These are phyloP conservation scores for Rhamphomyia laevipes DNA, from an alignment of 2,888 invertebrate species.

Conservation along the genomic window DNA sequence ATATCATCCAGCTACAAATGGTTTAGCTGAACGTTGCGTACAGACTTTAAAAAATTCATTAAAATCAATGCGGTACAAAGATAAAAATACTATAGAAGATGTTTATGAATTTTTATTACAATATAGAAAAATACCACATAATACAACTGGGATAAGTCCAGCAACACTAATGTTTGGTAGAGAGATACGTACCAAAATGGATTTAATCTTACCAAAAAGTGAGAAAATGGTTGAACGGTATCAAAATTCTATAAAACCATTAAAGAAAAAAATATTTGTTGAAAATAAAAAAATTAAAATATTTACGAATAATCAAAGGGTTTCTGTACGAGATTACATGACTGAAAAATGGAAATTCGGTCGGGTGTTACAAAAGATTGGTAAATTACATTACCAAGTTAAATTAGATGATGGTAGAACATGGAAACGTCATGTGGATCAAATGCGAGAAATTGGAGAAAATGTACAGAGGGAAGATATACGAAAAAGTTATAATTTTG, in stretches of 20 bases:
- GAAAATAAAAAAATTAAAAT: background rate
- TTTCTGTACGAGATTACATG: background rate
- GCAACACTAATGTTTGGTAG: constrained; percentile 16
- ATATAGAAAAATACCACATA: constrained; percentile 11
- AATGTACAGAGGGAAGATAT: background rate
- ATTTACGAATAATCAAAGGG: background rate
- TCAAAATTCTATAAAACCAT: background rate
- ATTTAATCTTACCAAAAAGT: constrained; percentile 10
- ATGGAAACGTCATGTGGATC: constrained; percentile 9
- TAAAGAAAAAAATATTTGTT: background rate
- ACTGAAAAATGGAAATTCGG: constrained; percentile 16
- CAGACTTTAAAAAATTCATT: constrained; percentile 16
- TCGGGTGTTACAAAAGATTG: constrained; percentile 10
- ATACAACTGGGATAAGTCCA: constrained; percentile 14
- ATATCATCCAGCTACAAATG: constrained; percentile 15
- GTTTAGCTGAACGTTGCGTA: constrained; percentile 17
- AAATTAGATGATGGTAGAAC: constrained; percentile 14
- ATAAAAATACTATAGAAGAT: background rate
- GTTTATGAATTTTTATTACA: constrained; percentile 8
- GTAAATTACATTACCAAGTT: constrained; percentile 15
- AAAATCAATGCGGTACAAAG: constrained; percentile 1
- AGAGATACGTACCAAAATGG: constrained; percentile 13
- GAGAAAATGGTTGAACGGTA: background rate
- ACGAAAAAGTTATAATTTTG: background rate
- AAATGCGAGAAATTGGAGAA: background rate